Percentiles rank a stretch among this genome's conserved stretches.
Evolutionary conservation across 2,888 invertebrate species (phyloP).

Genomic region (Hydrotaea diabolus): DNA sequence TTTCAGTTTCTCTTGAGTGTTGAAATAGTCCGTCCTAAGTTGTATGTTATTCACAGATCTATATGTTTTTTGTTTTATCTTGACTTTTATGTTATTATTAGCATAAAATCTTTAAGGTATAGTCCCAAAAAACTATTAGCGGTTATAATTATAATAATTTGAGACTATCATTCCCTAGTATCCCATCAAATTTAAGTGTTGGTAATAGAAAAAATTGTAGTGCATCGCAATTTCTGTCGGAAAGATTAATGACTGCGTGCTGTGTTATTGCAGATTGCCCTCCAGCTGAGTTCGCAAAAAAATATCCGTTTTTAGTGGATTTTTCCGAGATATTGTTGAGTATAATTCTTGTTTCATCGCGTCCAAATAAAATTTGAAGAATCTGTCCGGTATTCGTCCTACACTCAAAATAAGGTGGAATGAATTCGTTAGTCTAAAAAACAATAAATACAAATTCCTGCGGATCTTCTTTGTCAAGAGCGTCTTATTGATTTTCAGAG

Average conservation of each 20-base stretch:
- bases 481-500: background rate
- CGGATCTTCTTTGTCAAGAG: background rate
- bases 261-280: conserved; percentile 31
- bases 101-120: too few species aligned
- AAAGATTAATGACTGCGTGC: conserved; percentile 40
- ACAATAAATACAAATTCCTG: conserved; percentile 33
- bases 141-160: conserved; percentile 27
- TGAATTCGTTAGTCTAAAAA: conserved; percentile 38
- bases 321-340: background rate
- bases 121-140: too few species aligned
- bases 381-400: conserved; percentile 28
- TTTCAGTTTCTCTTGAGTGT: too few species aligned
- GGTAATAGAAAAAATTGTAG: conserved; percentile 1
- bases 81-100: too few species aligned
- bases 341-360: conserved; percentile 37
- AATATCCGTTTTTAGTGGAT: conserved; percentile 23
- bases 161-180: background rate
- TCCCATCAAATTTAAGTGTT: background rate
- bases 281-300: conserved; percentile 19
- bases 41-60: too few species aligned
- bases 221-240: background rate
- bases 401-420: conserved; percentile 34
- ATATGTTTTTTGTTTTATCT: too few species aligned
- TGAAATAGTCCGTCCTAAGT: too few species aligned
- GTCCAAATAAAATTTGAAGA: conserved; percentile 38